Conservation (phyloP, 2,113 vertebrate species). For the Acrocephalus kingi region DNA sequence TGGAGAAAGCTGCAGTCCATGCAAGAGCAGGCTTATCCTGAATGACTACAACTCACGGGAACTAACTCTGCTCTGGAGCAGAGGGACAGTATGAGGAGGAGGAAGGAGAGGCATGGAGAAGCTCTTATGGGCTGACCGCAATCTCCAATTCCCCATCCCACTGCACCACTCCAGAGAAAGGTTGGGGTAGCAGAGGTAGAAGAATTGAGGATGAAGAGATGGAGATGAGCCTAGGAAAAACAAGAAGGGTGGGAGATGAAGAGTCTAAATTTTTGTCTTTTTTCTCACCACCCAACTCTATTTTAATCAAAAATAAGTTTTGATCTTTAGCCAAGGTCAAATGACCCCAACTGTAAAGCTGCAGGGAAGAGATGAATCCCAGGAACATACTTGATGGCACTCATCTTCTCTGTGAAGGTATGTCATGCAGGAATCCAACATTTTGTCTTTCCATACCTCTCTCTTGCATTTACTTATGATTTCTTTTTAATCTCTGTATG, state of each 20-base stretch:
- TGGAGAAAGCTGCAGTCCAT: background rate
- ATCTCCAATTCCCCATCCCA: rapidly evolving
- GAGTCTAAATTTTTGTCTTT: background rate
- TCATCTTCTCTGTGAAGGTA: background rate
- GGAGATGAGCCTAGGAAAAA: background rate
- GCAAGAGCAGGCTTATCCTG: background rate
- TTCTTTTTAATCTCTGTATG: background rate
- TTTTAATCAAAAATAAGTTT: background rate
- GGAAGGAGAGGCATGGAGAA: background rate
- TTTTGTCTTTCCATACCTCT: background rate
- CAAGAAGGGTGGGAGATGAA: rapidly evolving
- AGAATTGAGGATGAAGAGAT: background rate
- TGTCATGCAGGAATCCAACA: background rate
- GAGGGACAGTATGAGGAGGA: background rate
- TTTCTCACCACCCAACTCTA: background rate
- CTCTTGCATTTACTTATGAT: background rate
- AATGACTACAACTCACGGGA: background rate
- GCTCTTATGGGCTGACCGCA: background rate
- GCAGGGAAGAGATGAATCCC: background rate
- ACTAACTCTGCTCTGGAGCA: background rate
- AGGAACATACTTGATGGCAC: background rate
- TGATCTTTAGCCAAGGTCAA: background rate
- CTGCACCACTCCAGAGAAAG: background rate
- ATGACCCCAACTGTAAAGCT: background rate
- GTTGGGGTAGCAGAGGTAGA: background rate